phyloP scores from a whole-genome alignment of 2,113 vertebrate genomes.

The Periophthalmodon schlosseri region DNA sequence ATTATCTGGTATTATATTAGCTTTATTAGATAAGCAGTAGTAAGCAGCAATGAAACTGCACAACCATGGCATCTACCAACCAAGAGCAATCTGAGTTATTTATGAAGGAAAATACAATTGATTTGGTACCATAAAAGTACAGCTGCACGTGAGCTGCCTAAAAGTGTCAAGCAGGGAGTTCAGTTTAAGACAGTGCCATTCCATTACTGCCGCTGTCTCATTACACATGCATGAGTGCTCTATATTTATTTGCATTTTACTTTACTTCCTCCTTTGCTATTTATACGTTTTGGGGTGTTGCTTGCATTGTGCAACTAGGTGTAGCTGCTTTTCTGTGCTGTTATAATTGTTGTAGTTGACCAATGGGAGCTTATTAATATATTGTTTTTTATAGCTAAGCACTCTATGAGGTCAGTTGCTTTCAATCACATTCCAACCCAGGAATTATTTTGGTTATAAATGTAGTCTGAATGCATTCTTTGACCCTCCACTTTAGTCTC shows the following conservation, averaged over 20 bases:
- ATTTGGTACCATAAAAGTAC: not conserved
- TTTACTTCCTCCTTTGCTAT: not conserved
- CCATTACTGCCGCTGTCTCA: not conserved
- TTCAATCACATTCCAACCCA: not conserved
- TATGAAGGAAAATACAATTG: not conserved
- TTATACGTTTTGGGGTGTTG: not conserved
- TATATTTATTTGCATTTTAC: slow-evolving; percentile 1
- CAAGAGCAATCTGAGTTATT: not conserved
- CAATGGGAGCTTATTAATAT: too few relatives aligned
- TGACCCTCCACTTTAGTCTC: slow-evolving; percentile 15
- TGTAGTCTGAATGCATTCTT: slow-evolving; percentile 17
- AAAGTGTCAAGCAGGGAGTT: not conserved
- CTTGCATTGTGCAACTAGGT: not conserved
- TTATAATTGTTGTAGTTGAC: not conserved
- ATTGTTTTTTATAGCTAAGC: not conserved
- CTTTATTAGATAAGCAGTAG: too few relatives aligned
- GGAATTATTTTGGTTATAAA: not conserved
- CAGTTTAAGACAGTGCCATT: not conserved
- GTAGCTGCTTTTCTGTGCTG: not conserved
- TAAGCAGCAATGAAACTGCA: too few relatives aligned
- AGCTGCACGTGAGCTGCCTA: not conserved
- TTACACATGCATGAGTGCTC: not conserved
- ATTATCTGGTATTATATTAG: too few relatives aligned
- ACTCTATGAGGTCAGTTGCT: not conserved
- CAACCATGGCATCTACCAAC: not conserved